These are phyloP conservation scores for Zaprionus kolodkinae DNA, from an alignment of 1,140 invertebrate genomes.

Conservation along the genomic window DNA sequence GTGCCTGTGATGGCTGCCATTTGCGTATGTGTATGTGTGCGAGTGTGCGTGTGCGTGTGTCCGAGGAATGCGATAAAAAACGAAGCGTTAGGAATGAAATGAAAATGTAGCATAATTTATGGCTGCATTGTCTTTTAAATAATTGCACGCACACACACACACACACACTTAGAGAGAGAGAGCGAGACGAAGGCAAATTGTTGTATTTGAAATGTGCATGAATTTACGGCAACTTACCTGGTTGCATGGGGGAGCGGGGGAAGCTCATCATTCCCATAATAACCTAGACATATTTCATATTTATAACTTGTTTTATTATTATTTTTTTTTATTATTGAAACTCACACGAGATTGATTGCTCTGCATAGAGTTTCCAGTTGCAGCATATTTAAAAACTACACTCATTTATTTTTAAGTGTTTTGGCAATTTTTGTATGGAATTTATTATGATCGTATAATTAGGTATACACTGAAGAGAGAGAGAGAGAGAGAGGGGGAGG, in stretches of 20 bases:
- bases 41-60: constrained; percentile 44
- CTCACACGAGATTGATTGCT: constrained; percentile 2
- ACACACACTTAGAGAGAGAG: constrained; percentile 24
- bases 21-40: constrained; percentile 11
- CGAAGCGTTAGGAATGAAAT: constrained; percentile 81
- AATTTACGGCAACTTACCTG: constrained; percentile 67
- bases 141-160: constrained; percentile 75
- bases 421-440: constrained; percentile 21
- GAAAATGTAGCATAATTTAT: constrained; percentile 83
- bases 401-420: constrained; percentile 11
- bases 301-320: constrained; percentile 34
- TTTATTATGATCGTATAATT: constrained; percentile 11
- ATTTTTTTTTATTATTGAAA: constrained; percentile 4
- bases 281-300: constrained; percentile 65
- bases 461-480: neutral
- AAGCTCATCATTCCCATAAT: constrained; percentile 39
- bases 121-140: constrained; percentile 81
- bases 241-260: neutral
- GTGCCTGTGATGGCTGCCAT: constrained; percentile 29
- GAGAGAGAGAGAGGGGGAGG: neutral
- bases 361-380: neutral
- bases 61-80: constrained; percentile 81
- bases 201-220: constrained; percentile 60
- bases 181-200: constrained; percentile 30
- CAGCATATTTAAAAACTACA: neutral